These are phyloP conservation scores for Sphaeramia orbicularis DNA, from an alignment of 2,797 vertebrate genomes.

Conservation along the genomic window DNA sequence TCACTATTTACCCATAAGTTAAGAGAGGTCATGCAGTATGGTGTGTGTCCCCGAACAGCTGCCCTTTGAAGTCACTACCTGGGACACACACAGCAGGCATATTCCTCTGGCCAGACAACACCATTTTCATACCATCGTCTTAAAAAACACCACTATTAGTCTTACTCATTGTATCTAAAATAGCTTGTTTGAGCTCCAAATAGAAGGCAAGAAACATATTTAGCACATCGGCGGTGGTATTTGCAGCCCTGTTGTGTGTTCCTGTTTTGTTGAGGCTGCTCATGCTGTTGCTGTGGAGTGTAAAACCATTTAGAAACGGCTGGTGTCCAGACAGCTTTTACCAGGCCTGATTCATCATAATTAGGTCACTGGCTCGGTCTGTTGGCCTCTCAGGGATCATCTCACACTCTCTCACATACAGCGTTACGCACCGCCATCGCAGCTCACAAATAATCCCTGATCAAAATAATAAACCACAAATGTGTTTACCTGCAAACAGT, in stretches of 20 bases:
- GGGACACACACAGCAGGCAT: conserved; percentile 39
- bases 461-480: conserved; percentile 38
- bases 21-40: conserved; percentile 69
- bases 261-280: conserved; percentile 39
- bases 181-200: conserved; percentile 5
- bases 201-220: not conserved
- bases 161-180: conserved; percentile 2
- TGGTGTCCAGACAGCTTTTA: conserved; percentile 69
- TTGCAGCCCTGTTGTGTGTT: conserved; percentile 40
- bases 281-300: conserved; percentile 56
- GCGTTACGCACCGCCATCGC: conserved; percentile 2
- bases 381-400: conserved; percentile 63
- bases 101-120: conserved; percentile 24
- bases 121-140: conserved; percentile 12
- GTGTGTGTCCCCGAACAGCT: conserved; percentile 65
- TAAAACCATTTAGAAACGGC: conserved; percentile 65
- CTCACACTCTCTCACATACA: conserved; percentile 44
- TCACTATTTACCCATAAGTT: conserved; percentile 74
- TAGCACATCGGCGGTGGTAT: not conserved
- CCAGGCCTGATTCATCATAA: conserved; percentile 76
- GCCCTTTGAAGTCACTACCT: conserved; percentile 68
- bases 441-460: conserved; percentile 46
- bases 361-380: conserved; percentile 74
- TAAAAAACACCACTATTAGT: not conserved
- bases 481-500: conserved; percentile 14